These are phyloP conservation scores for Pachypeltis micranthus DNA, from an alignment of 1,140 invertebrate species.

Conservation along the genomic window DNA sequence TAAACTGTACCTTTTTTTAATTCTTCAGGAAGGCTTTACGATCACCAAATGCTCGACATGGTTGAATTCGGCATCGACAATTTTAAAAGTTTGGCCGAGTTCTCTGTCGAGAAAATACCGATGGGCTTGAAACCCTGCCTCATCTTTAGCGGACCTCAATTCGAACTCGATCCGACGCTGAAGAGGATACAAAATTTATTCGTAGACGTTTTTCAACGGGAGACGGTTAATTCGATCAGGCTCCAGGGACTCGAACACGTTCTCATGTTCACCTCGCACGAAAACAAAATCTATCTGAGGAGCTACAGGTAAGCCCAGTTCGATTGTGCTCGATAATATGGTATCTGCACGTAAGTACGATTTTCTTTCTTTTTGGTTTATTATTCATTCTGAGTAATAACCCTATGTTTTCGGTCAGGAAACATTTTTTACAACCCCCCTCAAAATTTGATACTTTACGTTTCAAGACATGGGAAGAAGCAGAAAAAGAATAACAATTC, in stretches of 20 bases:
- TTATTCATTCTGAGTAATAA: too few species aligned
- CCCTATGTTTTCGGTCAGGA: too few species aligned
- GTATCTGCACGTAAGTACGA: too few species aligned
- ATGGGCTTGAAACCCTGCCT: constrained; percentile 82
- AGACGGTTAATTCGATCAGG: constrained; percentile 60
- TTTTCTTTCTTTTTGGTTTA: too few species aligned
- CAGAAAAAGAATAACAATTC: too few species aligned
- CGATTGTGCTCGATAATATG: too few species aligned
- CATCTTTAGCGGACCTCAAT: constrained; percentile 84
- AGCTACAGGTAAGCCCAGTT: constrained; percentile 78
- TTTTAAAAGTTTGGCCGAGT: constrained; percentile 64
- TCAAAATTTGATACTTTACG: too few species aligned
- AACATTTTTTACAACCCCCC: too few species aligned
- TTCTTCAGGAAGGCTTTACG: constrained; percentile 75
- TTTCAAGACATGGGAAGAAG: too few species aligned
- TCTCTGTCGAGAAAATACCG: constrained; percentile 66
- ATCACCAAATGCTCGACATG: constrained; percentile 88
- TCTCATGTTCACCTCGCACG: constrained; percentile 71
- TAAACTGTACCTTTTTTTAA: too few species aligned
- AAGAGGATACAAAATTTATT: constrained; percentile 78
- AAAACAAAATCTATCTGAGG: constrained; percentile 68
- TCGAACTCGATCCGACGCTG: constrained; percentile 69
- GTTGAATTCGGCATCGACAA: constrained; percentile 84
- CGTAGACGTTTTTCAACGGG: constrained; percentile 86
- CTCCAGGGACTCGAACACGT: constrained; percentile 89